phyloP scores from a whole-genome alignment of 2,797 vertebrate genomes.

The Acropternis orthonyx region DNA sequence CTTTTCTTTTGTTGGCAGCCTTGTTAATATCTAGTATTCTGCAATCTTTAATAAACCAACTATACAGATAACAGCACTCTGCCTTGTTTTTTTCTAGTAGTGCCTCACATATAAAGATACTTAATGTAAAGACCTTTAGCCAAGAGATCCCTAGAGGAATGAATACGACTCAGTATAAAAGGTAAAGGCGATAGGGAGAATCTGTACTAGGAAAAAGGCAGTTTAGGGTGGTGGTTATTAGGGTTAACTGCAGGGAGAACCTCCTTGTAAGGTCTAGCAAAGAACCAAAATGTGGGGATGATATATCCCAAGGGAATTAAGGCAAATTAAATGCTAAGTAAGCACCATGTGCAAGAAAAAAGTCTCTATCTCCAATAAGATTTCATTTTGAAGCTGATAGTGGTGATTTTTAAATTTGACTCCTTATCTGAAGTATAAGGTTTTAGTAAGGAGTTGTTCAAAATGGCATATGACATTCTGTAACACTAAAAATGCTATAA shows the following conservation, averaged over 20 bases:
- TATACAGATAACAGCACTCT: background rate
- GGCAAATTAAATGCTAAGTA: background rate
- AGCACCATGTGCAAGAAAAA: background rate
- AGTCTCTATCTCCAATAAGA: background rate
- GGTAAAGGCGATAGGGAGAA: background rate
- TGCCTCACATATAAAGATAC: background rate
- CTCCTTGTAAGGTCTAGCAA: background rate
- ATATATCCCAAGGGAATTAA: background rate
- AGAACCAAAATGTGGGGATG: background rate
- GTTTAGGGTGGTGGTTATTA: background rate
- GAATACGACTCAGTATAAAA: background rate
- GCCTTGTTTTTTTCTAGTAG: background rate
- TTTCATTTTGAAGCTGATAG: background rate
- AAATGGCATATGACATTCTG: background rate
- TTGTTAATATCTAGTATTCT: background rate
- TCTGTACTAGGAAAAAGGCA: background rate
- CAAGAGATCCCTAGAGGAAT: background rate
- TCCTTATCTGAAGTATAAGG: background rate
- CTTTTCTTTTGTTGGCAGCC: background rate
- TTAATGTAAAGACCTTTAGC: background rate
- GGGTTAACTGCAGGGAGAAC: background rate
- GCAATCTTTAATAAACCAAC: background rate
- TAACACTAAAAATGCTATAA: background rate
- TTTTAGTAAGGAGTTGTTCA: background rate
- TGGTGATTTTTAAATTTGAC: background rate